A percentile compares a stretch with the other conserved stretches of the same genome.
These are phyloP conservation scores for Apodemus agrarius DNA, from an alignment of 2,797 vertebrate genomes.

Conservation along the genomic window DNA sequence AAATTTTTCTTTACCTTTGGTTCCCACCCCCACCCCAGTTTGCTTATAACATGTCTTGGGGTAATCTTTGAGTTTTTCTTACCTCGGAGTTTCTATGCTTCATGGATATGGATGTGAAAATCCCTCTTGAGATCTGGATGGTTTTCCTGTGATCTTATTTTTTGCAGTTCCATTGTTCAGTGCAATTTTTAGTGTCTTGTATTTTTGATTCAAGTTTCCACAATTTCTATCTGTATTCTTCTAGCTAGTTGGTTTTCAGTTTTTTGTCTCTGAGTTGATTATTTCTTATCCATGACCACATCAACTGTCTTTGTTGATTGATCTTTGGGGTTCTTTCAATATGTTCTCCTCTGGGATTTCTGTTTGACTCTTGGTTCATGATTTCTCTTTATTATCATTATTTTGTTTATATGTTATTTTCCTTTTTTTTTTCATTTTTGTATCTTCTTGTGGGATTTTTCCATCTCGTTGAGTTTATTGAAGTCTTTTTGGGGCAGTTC, in stretches of 20 bases:
- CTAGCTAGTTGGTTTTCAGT: background rate
- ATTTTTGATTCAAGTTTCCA: background rate
- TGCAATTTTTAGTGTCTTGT: background rate
- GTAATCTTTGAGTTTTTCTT: background rate
- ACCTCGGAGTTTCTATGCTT: background rate
- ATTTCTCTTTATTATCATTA: background rate
- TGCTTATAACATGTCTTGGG: background rate
- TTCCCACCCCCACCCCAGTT: background rate
- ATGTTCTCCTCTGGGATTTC: background rate
- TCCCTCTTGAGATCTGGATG: background rate
- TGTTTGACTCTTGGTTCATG: background rate
- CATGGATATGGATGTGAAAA: background rate
- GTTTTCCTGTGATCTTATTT: background rate
- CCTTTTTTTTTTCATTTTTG: background rate
- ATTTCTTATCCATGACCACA: background rate
- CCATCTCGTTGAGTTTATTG: background rate
- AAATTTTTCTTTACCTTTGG: background rate
- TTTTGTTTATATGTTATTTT: background rate
- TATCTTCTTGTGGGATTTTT: background rate
- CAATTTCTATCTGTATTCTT: background rate
- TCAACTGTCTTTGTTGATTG: background rate
- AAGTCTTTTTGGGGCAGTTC: background rate
- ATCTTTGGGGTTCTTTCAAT: background rate
- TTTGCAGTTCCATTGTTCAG: background rate
- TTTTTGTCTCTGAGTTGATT: background rate